Evolutionary conservation across 2,888 invertebrate species (phyloP), one percentile per base, ranked within the genome.

Genomic region (Ctenicera cuprea): DNA sequence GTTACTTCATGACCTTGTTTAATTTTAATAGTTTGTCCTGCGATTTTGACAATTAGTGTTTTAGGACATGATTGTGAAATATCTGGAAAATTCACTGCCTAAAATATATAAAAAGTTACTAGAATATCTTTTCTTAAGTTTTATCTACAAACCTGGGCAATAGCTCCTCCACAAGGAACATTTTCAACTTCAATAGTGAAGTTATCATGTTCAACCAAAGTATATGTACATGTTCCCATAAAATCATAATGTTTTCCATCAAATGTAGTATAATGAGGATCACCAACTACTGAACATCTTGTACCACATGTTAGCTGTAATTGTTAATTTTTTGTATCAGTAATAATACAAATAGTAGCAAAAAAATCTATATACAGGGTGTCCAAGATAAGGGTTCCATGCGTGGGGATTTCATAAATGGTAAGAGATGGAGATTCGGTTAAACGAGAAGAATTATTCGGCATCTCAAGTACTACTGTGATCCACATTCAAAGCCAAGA

Each of bases 231-330:
- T 80, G 93, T 93, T 0, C 97, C 97, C 95, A 96, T 96, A 86
- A 97, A 97, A 87, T 96, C 94, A 85, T 90, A 97, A 0, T 92
- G 91, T 77, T 91, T 91, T 0, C 97, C 97, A 86, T 97, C 97
- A 85, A 97, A 97, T 0, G 97, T 97, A 54, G 91, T 90, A 87
- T 96, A 97, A 88, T 97, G 97, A 0, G 97, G 96, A 89, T 97
- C 96, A 0, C 97, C 97, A 45, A 95, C 90, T 0, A 94, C 94
- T 0, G 94, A 90, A 85, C 97, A 97, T n/a, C 95, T 92, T 0
- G 94, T 93, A 1, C 94, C 93, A 85, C 97, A 97, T 12, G 90
- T 80, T 45, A 85, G 80, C 85, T 86, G 71, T 33, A 76, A 77
- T 43, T 1, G 3, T 14, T 43, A 3, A 43, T 16, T 14, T 14